Percentiles rank a stretch among this genome's conserved stretches.
Conservation (phyloP, 2,113 vertebrate genomes). For the Dasyprocta punctata region DNA sequence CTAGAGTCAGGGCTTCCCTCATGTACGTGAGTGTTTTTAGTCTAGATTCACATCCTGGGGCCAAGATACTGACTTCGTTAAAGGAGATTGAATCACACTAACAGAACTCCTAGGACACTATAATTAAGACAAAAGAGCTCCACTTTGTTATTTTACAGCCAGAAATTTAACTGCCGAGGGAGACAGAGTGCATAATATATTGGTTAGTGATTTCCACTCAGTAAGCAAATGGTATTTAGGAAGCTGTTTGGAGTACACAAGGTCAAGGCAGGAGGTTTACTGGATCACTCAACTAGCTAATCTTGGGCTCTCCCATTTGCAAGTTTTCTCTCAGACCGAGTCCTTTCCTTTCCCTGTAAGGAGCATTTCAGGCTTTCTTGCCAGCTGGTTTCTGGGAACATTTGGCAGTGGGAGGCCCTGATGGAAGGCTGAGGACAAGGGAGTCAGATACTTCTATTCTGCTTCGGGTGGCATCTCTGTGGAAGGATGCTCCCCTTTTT, state of each 20-base stretch:
- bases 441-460: neutral
- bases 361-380: neutral
- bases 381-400: neutral
- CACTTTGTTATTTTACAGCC: constrained; percentile 12
- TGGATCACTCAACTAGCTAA: neutral
- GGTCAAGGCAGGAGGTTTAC: too few relatives aligned
- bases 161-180: neutral
- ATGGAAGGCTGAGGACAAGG: neutral
- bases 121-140: neutral
- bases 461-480: neutral
- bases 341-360: neutral
- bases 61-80: neutral
- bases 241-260: neutral
- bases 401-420: neutral
- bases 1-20: neutral
- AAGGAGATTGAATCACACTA: neutral
- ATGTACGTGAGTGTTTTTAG: neutral
- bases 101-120: neutral
- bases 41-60: neutral
- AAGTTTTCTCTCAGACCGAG: neutral
- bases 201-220: neutral
- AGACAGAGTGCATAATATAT: neutral
- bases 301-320: neutral
- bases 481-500: neutral
- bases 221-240: neutral